phyloP scores from a whole-genome alignment of 2,888 invertebrate species.

The Drosophila vallismaia region DNA sequence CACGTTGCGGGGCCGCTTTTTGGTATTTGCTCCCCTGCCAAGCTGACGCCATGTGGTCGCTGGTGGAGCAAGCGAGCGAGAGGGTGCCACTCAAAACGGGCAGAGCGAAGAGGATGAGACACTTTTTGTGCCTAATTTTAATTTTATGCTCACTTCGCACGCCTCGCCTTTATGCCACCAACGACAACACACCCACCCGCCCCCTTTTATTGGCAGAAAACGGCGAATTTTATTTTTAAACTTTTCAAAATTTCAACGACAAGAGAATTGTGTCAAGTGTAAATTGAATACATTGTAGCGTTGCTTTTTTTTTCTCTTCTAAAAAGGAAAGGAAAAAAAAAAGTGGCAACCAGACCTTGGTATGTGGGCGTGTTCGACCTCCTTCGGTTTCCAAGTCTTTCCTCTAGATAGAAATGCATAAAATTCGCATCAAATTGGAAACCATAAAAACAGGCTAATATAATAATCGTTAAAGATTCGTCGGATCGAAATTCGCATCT shows the following conservation, averaged over 20 bases:
- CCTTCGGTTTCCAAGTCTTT: not conserved
- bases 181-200: not conserved
- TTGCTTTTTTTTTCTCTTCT: not conserved
- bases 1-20: not conserved
- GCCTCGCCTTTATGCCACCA: slow-evolving; percentile 20
- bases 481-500: slow-evolving; percentile 18
- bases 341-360: slow-evolving; percentile 4
- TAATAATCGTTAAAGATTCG: slow-evolving; percentile 24
- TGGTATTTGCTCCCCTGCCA: slow-evolving; percentile 63
- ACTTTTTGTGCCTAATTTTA: slow-evolving; percentile 73
- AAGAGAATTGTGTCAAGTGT: slow-evolving; percentile 76
- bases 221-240: slow-evolving; percentile 65
- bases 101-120: slow-evolving; percentile 16
- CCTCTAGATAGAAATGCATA: slow-evolving; percentile 24
- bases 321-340: slow-evolving; percentile 6
- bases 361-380: slow-evolving; percentile 17
- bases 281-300: slow-evolving; percentile 37
- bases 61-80: slow-evolving; percentile 9
- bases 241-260: slow-evolving; percentile 56
- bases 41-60: slow-evolving; percentile 67
- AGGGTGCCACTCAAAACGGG: not conserved
- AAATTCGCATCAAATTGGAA: slow-evolving; percentile 30
- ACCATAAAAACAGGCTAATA: slow-evolving; percentile 32
- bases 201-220: slow-evolving; percentile 61
- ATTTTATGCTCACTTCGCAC: slow-evolving; percentile 72